These are phyloP conservation scores for Labeo catla DNA, from an alignment of 2,113 vertebrate species.

Conservation along the genomic window DNA sequence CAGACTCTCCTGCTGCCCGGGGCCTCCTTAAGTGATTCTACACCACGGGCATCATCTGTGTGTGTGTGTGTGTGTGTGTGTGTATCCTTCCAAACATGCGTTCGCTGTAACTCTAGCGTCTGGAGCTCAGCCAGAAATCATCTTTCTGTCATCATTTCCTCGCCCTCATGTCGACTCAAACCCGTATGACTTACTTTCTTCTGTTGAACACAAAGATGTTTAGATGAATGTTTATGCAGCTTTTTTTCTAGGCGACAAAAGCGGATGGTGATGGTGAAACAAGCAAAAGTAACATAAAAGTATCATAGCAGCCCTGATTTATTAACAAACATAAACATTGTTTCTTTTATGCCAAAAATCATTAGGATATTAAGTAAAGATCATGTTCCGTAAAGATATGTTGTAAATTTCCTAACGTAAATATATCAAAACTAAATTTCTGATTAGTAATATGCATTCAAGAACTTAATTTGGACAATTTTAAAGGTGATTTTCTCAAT, in stretches of 20 bases:
- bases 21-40: constrained; percentile 67
- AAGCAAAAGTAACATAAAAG: too few relatives aligned
- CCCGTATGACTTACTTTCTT: background rate
- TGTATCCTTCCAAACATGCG: background rate
- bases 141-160: background rate
- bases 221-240: background rate
- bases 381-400: too few relatives aligned
- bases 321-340: too few relatives aligned
- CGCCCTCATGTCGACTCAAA: background rate
- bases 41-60: constrained; percentile 58
- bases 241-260: background rate
- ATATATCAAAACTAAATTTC: too few relatives aligned
- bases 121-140: background rate
- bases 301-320: too few relatives aligned
- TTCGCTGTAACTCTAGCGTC: background rate
- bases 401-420: too few relatives aligned
- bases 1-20: constrained; percentile 60
- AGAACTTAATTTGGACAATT: too few relatives aligned
- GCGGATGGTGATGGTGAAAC: background rate
- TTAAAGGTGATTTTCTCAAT: too few relatives aligned
- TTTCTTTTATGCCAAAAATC: too few relatives aligned
- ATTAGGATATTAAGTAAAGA: too few relatives aligned
- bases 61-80: constrained; percentile 46
- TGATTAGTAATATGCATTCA: too few relatives aligned
- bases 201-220: background rate